A percentile compares a stretch with the other conserved stretches of the same genome.
Conservation (phyloP, 2,113 vertebrate species). For the Crotalus tigris region DNA sequence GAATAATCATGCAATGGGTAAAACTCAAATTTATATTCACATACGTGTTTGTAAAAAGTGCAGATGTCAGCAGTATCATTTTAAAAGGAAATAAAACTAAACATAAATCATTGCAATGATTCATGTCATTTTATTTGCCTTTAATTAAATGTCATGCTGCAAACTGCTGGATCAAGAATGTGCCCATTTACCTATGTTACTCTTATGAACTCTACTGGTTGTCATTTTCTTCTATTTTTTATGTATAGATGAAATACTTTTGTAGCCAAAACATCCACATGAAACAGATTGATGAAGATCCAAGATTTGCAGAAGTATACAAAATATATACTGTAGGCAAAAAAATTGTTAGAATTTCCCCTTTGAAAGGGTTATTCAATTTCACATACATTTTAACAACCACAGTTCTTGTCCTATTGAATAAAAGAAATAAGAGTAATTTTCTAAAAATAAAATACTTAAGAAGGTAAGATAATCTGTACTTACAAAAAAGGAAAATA, state of each 20-base stretch:
- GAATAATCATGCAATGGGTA: not conserved
- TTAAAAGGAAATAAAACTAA: not conserved
- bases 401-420: not conserved
- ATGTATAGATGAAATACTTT: not conserved
- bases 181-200: not conserved
- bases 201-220: not conserved
- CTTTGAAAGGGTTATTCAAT: not conserved
- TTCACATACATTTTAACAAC: not conserved
- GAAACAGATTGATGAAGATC: not conserved
- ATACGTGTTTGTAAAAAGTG: not conserved
- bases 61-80: not conserved
- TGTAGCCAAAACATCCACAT: not conserved
- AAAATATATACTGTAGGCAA: not conserved
- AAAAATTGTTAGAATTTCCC: not conserved
- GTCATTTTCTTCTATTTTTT: not conserved
- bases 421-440: not conserved
- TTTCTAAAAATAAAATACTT: not conserved
- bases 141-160: not conserved
- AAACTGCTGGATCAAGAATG: not conserved
- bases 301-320: not conserved
- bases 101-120: not conserved
- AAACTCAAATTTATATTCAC: not conserved
- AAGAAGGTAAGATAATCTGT: not conserved
- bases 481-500: not conserved
- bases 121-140: not conserved